Conservation (phyloP, 2,113 vertebrate species). For the Larimichthys crocea region DNA sequence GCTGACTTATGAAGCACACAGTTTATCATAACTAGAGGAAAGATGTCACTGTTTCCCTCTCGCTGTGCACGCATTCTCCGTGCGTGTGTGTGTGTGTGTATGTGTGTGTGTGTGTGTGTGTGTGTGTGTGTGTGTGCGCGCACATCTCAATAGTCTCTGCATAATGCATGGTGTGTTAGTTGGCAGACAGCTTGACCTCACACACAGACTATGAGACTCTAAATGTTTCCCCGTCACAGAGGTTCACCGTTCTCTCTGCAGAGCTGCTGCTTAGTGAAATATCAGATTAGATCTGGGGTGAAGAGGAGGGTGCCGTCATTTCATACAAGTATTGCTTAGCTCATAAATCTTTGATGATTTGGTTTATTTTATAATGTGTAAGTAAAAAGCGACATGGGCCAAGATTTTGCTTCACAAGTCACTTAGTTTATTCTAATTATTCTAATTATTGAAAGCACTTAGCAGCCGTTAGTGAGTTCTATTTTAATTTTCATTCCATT, state of each 20-base stretch:
- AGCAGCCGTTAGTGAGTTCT: too few species aligned
- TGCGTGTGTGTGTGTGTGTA: too few species aligned
- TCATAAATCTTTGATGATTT: not conserved
- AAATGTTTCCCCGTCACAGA: not conserved
- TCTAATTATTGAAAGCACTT: not conserved
- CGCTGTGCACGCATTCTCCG: not conserved
- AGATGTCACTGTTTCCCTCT: not conserved
- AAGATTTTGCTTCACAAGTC: not conserved
- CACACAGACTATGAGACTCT: conserved; percentile 27
- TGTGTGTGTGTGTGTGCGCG: conserved; percentile 25
- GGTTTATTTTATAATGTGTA: not conserved
- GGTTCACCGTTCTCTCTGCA: not conserved
- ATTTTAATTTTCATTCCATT: too few species aligned
- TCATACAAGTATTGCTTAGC: not conserved
- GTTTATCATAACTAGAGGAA: not conserved
- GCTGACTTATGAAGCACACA: not conserved
- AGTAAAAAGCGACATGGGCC: not conserved
- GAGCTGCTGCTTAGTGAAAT: not conserved
- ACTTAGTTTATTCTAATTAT: not conserved
- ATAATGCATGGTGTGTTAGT: conserved; percentile 50
- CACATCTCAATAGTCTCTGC: conserved; percentile 37
- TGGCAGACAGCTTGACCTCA: conserved; percentile 51
- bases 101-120: not conserved
- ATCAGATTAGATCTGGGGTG: not conserved
- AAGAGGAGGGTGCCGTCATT: not conserved